Evolutionary conservation across 2,797 vertebrate species (phyloP), one percentile per base, ranked within the genome.

Genomic region (Momotus momota): DNA sequence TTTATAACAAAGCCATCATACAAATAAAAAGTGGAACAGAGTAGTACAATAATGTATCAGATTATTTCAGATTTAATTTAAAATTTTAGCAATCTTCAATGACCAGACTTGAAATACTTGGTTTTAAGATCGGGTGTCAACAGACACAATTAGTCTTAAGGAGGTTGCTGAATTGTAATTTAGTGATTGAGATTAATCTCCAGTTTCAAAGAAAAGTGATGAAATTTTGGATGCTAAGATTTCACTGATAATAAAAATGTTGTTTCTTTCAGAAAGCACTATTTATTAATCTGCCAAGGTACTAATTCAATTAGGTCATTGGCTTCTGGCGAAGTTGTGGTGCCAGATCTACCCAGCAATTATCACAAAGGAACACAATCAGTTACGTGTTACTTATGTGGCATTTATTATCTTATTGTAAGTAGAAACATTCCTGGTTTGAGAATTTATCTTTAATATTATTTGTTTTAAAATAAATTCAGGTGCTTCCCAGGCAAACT

Each of bases 401-500:
- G 15, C 52, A 54, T 74, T 10, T 55, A 19, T 85, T 27, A 27
- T 26, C 65, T 79, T 17, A 45, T 72, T 72, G 16, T 27, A 89
- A 60, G 3, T 27, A 45, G 14, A 43, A 90, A 19, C 14, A 1
- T 35, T n/a, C 85, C 60, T 72, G 35, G 3, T 75, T 62, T 71
- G 26, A 74, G 14, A 57, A 31, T 38, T 71, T 77, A 38, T 48
- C 69, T 89, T 40, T 46, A 23, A 5, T 94, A 21, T 40, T 43
- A n/a, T 48, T 35, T 17, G 31, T 88, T 14, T 48, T 67, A 13
- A 13, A 18, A n/a, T 80, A 45, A 84, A 65, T 97, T 62, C 96
- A 99, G 99, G 99, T 99, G 93, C 99, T 99, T 97, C 99, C 99
- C 74, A 99, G 99, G 74, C 99, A 99, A 97, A 99, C 99, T 3